Base-by-base conservation (phyloP, 1,140 invertebrate genomes). In the Arctopsyche grandis region DNA sequence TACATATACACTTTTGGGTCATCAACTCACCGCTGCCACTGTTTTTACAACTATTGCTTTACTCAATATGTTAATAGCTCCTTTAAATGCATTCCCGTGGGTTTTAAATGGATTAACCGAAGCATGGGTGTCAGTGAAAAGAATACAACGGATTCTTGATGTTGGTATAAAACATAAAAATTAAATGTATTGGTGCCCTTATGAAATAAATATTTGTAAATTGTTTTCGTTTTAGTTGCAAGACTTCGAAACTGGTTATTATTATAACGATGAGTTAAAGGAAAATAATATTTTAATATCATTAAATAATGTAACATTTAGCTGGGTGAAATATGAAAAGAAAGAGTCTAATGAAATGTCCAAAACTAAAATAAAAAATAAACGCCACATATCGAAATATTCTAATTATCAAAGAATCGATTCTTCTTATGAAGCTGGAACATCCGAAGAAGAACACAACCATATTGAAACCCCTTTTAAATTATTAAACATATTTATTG, bases 1-100 rank as follows among this genome's bases (percentile, higher is more conserved):
- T 4, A 95, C 95, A 0, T 99, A 97, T 84, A 92, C 94, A n/a
- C 84, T 96, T 10, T 84, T 97, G 80, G 95, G 96, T 5, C 92
- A 98, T 83, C 84, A 90, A 73, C 89, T 99, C 0, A 93, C 93
- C 16, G 95, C 97, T 4, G 93, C 97, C 44, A 97, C 94, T 58
- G 96, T 97, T 0, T 99, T 99, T 84, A 99, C 98, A 1, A 95
- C 93, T 83, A 92, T 99, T 79, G 96, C 98, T 0, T 86, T 99
- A 66, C 93, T 99, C 44, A 97, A 98, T 84, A 98, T 99, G 95
- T 88, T 99, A 24, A 99, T 99, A 80, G 92, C 92, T 52, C 98
- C 98, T 0, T 88, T 99, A 56, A 99, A 99, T 89, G 95, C 97
- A 0, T 98, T 99, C 87, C 98, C 98, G 0, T 99, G 98, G 98